Evolutionary conservation across 2,113 vertebrate species (phyloP).

Genomic region (Mobula hypostoma): DNA sequence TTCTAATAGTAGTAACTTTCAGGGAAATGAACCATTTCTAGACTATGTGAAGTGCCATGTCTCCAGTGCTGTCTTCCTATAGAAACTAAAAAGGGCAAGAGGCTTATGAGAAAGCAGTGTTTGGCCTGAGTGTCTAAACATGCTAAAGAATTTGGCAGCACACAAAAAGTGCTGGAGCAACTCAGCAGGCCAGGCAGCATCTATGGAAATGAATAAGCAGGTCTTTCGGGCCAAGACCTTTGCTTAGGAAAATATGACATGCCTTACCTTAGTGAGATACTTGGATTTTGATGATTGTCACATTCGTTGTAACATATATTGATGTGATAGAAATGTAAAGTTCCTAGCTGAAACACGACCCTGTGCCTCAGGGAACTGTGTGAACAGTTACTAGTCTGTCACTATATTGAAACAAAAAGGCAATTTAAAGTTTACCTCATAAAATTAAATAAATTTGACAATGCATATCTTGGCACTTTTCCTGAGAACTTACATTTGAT

Average conservation of each 20-base stretch:
- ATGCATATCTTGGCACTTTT: neutral
- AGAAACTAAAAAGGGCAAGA: too few relatives aligned
- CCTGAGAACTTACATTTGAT: neutral
- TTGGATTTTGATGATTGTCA: neutral
- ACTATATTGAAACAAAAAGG: neutral
- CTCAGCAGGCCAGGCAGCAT: too few relatives aligned
- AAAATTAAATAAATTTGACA: neutral
- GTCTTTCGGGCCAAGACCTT: too few relatives aligned
- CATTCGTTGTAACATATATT: neutral
- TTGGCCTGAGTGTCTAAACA: too few relatives aligned
- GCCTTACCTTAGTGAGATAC: neutral
- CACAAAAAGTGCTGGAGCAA: too few relatives aligned
- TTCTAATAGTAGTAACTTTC: neutral
- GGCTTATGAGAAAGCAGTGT: neutral
- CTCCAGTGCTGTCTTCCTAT: neutral
- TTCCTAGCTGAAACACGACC: neutral
- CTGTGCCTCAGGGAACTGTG: neutral
- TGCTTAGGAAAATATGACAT: neutral
- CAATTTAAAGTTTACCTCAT: neutral
- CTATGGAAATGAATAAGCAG: too few relatives aligned
- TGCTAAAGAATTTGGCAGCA: too few relatives aligned
- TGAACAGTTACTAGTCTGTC: neutral
- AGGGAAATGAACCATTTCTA: neutral
- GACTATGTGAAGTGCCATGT: neutral
- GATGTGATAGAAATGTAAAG: neutral